Conservation (phyloP, 2,113 vertebrate species). For the Circaetus gallicus region DNA sequence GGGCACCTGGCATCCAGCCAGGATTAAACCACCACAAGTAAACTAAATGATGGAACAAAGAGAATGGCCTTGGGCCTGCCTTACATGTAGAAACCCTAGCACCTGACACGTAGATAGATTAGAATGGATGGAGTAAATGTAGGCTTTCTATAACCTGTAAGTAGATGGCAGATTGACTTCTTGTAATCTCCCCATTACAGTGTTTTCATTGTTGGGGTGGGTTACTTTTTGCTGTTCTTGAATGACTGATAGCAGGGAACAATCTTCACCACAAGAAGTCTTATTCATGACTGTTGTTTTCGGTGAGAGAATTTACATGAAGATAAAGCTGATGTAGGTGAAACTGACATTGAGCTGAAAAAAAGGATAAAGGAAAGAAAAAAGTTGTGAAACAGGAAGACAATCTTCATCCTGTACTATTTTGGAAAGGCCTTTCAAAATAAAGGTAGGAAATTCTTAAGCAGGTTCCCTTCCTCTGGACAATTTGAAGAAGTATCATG, state of each 20-base stretch:
- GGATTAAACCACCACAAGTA: background rate
- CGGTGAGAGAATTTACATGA: background rate
- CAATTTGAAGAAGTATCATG: background rate
- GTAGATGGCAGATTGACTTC: background rate
- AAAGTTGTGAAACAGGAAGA: background rate
- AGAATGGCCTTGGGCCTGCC: background rate
- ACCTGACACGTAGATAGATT: background rate
- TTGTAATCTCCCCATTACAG: fast-evolving
- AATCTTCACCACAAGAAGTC: background rate
- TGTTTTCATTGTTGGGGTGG: background rate
- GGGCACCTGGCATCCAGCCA: no score
- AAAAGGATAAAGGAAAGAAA: background rate
- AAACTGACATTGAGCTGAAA: background rate
- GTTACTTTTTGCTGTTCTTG: background rate
- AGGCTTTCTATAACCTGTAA: background rate
- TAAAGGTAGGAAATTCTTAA: background rate
- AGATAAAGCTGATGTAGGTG: background rate
- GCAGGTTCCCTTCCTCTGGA: background rate
- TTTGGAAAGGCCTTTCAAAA: background rate
- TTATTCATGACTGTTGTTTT: background rate
- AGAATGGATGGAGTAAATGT: background rate
- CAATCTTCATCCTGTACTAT: background rate
- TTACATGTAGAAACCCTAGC: background rate
- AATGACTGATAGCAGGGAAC: background rate
- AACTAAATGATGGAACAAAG: background rate